Conservation (phyloP, 2,113 vertebrate genomes). For the Epinephelus fuscoguttatus region DNA sequence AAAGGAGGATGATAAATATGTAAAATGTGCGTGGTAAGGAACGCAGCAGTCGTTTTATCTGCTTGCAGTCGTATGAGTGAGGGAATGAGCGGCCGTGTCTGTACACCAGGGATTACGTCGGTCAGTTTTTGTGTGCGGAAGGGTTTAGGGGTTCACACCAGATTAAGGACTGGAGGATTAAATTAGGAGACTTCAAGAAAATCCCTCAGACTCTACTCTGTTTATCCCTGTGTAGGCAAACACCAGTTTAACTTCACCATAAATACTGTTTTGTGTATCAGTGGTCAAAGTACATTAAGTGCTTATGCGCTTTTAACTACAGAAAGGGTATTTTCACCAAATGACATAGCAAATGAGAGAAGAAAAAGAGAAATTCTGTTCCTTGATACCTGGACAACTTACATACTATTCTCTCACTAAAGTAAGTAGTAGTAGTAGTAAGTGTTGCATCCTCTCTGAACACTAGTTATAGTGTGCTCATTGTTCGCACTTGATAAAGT, state of each 20-base stretch:
- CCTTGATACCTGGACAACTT: neutral
- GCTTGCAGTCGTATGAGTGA: slow-evolving; percentile 21
- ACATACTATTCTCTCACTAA: neutral
- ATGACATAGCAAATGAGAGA: neutral
- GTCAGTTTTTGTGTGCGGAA: slow-evolving; percentile 74
- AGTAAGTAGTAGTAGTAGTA: neutral
- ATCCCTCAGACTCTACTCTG: slow-evolving; percentile 71
- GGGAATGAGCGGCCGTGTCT: slow-evolving; percentile 68
- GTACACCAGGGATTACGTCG: slow-evolving; percentile 73
- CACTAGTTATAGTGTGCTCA: neutral
- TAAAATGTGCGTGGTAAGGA: slow-evolving; percentile 26
- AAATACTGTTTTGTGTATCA: slow-evolving; percentile 43
- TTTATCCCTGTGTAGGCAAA: slow-evolving; percentile 73
- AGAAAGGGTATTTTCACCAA: slow-evolving; percentile 12
- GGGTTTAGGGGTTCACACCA: slow-evolving; percentile 83
- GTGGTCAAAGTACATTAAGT: slow-evolving; percentile 59
- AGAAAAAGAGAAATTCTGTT: neutral
- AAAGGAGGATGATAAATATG: slow-evolving; percentile 22
- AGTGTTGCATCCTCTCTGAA: neutral
- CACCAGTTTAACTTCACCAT: slow-evolving; percentile 59
- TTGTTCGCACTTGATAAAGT: neutral
- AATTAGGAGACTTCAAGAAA: slow-evolving; percentile 83
- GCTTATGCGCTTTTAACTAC: slow-evolving; percentile 59
- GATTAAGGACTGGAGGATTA: slow-evolving; percentile 82
- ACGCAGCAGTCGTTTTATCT: slow-evolving; percentile 26